These are phyloP conservation scores for Halocaridina rubra DNA, from an alignment of 2,888 invertebrate species.

Conservation along the genomic window DNA sequence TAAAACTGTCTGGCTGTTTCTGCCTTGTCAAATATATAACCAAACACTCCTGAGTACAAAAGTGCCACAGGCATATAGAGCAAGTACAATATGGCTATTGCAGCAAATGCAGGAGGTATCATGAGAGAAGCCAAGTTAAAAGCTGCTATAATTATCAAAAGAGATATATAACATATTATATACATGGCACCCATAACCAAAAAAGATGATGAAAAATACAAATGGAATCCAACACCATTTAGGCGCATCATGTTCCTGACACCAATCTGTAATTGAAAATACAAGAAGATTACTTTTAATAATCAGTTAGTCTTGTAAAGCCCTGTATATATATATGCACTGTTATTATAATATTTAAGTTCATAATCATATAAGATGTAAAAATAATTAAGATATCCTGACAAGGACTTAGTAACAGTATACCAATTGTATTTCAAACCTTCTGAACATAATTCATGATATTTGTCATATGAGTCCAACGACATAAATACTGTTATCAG, in stretches of 20 bases:
- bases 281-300: too few relatives aligned
- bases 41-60: constrained; percentile 80
- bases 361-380: too few relatives aligned
- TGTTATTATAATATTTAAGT: too few relatives aligned
- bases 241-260: constrained; percentile 85
- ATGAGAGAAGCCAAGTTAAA: constrained; percentile 79
- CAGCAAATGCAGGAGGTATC: constrained; percentile 78
- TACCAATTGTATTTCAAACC: too few relatives aligned
- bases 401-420: too few relatives aligned
- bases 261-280: constrained; percentile 82
- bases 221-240: constrained; percentile 80
- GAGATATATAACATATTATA: constrained; percentile 73
- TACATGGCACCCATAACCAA: constrained; percentile 79
- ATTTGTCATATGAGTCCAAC: too few relatives aligned
- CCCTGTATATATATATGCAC: too few relatives aligned
- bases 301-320: too few relatives aligned
- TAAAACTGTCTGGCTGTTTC: constrained; percentile 85
- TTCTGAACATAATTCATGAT: too few relatives aligned
- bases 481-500: too few relatives aligned
- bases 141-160: constrained; percentile 52
- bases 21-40: constrained; percentile 84
- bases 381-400: too few relatives aligned
- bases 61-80: constrained; percentile 82
- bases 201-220: constrained; percentile 82
- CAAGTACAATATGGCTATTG: constrained; percentile 75